phyloP scores from a whole-genome alignment of 2,797 vertebrate genomes.

The Crocidura indochinensis region DNA sequence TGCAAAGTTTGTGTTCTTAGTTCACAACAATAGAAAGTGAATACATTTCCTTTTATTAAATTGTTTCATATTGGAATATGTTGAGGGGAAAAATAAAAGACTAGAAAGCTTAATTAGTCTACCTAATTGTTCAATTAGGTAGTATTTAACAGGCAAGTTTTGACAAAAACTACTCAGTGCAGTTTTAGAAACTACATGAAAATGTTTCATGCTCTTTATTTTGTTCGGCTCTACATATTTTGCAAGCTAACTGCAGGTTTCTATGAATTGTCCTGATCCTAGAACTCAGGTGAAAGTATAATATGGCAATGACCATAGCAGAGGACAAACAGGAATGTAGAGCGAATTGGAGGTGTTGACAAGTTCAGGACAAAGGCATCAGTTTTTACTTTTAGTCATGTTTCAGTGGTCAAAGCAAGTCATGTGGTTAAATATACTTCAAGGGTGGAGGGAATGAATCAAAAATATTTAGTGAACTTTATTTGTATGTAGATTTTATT shows the following conservation, averaged over 20 bases:
- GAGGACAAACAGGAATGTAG: not conserved
- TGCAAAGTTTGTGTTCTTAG: conserved; percentile 24
- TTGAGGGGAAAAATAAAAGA: not conserved
- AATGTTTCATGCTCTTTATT: not conserved
- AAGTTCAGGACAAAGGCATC: not conserved
- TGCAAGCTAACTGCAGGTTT: not conserved
- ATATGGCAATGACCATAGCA: not conserved
- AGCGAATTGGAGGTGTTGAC: not conserved
- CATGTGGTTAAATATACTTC: not conserved
- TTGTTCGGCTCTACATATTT: not conserved
- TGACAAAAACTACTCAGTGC: not conserved
- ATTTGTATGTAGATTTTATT: not conserved
- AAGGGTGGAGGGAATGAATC: not conserved
- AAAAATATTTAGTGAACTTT: conserved; percentile 20
- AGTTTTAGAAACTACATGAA: not conserved
- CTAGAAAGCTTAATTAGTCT: too few relatives aligned
- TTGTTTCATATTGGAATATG: conserved; percentile 32
- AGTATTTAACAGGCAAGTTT: not conserved
- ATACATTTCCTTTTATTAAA: not conserved
- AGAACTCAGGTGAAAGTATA: not conserved
- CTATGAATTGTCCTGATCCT: not conserved
- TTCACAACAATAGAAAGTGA: conserved; percentile 32
- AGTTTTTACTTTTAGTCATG: conserved; percentile 32
- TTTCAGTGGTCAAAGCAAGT: conserved; percentile 29
- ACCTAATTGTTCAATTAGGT: conserved; percentile 8